These are phyloP conservation scores for Gadopsis bispinosus DNA, from an alignment of 2,797 vertebrate species.

Conservation along the genomic window DNA sequence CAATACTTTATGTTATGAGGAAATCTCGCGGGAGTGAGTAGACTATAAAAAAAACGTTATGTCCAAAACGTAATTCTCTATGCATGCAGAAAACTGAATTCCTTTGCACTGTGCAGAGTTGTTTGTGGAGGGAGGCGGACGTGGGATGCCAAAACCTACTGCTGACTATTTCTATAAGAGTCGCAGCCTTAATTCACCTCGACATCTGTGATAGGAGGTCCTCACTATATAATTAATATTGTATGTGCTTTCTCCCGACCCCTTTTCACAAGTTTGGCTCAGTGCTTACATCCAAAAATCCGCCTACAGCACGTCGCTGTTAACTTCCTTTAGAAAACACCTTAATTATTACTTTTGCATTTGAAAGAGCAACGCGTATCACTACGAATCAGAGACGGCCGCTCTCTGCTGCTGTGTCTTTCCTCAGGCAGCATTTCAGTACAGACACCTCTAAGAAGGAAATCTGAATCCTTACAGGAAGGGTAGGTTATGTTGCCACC, in stretches of 20 bases:
- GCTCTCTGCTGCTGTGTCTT: background rate
- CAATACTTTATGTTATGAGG: constrained; percentile 1
- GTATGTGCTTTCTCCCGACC: background rate
- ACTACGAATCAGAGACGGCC: background rate
- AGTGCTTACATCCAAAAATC: background rate
- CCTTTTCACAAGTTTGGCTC: background rate
- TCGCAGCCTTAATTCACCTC: constrained; percentile 14
- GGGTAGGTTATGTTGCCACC: background rate
- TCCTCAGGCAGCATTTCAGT: background rate
- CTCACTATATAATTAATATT: constrained; percentile 19
- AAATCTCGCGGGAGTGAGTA: background rate
- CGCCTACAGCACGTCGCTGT: background rate
- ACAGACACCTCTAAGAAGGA: background rate
- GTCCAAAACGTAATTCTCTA: constrained; percentile 22
- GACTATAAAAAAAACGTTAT: constrained; percentile 12
- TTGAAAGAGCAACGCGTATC: background rate
- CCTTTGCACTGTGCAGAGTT: background rate
- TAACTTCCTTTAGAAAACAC: background rate
- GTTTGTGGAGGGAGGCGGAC: constrained; percentile 16
- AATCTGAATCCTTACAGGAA: constrained; percentile 4
- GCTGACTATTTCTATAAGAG: constrained; percentile 19
- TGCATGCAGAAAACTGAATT: constrained; percentile 12
- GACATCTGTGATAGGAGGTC: constrained; percentile 22
- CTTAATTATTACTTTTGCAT: background rate
- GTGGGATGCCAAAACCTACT: constrained; percentile 14